Percentiles rank a stretch among this genome's conserved stretches.
phyloP scores from a whole-genome alignment of 2,113 vertebrate species.

The Cnemophilus loriae region DNA sequence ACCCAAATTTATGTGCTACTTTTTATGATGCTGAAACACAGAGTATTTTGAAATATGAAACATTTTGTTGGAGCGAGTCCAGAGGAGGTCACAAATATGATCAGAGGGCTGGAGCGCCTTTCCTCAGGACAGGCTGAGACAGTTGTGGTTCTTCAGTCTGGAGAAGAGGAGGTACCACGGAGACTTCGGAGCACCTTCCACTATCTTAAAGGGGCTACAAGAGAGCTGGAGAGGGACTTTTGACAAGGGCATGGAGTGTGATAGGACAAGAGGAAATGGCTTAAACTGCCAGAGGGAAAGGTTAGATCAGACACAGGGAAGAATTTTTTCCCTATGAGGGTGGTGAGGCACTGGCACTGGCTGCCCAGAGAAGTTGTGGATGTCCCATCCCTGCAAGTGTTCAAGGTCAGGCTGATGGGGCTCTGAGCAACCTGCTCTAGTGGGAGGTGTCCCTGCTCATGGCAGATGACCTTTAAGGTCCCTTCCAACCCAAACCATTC shows the following conservation, averaged over 20 bases:
- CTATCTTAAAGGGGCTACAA: neutral
- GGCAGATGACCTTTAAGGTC: neutral
- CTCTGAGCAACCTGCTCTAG: neutral
- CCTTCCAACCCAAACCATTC: neutral
- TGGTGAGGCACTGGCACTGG: neutral
- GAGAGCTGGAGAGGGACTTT: neutral
- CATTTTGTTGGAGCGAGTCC: neutral
- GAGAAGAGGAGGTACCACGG: neutral
- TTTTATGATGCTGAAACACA: neutral
- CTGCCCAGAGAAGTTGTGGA: neutral
- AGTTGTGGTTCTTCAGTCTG: neutral
- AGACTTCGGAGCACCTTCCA: neutral
- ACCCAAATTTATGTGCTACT: neutral
- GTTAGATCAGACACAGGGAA: neutral
- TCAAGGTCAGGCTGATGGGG: neutral
- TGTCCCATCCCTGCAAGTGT: accelerated
- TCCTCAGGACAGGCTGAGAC: neutral
- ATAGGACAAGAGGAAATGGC: neutral
- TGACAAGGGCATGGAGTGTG: neutral
- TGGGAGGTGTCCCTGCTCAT: neutral
- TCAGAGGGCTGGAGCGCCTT: neutral
- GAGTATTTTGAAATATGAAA: neutral
- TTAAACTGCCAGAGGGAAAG: too few relatives aligned
- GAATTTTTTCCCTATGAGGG: accelerated
- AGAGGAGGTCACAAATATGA: neutral